Conservation (phyloP, 2,797 vertebrate species). For the Enoplosus armatus region DNA sequence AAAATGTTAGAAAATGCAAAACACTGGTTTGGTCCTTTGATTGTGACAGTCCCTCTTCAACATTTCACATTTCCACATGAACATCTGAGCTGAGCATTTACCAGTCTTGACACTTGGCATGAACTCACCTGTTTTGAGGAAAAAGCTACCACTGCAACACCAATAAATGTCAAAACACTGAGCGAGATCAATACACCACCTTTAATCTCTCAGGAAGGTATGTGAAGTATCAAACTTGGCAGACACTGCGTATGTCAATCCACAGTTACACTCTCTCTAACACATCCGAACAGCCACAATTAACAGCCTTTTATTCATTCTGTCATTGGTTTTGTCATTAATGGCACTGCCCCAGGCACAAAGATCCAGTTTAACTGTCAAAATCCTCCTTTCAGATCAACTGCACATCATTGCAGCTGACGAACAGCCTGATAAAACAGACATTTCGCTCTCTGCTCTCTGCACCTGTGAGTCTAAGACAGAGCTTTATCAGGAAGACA, state of each 20-base stretch:
- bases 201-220: constrained; percentile 61
- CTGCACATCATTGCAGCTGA: constrained; percentile 48
- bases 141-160: constrained; percentile 35
- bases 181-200: constrained; percentile 46
- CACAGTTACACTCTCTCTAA: constrained; percentile 41
- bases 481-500: constrained; percentile 52
- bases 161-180: constrained; percentile 61
- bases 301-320: constrained; percentile 63
- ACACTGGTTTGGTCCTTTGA: background rate
- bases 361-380: constrained; percentile 76
- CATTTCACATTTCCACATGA: constrained; percentile 12
- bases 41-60: constrained; percentile 4
- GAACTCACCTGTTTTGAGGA: constrained; percentile 36
- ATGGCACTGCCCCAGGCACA: constrained; percentile 59
- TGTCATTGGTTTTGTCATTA: constrained; percentile 67
- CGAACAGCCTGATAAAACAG: constrained; percentile 57
- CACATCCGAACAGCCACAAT: constrained; percentile 60
- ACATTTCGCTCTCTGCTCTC: constrained; percentile 37
- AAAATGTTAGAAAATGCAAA: constrained; percentile 10
- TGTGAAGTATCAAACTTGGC: constrained; percentile 63
- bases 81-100: constrained; percentile 29
- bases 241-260: constrained; percentile 50
- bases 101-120: constrained; percentile 37
- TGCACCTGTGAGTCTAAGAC: constrained; percentile 65
- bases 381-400: constrained; percentile 58